These are phyloP conservation scores for Iguana delicatissima DNA, from an alignment of 2,797 vertebrate genomes.

Conservation along the genomic window DNA sequence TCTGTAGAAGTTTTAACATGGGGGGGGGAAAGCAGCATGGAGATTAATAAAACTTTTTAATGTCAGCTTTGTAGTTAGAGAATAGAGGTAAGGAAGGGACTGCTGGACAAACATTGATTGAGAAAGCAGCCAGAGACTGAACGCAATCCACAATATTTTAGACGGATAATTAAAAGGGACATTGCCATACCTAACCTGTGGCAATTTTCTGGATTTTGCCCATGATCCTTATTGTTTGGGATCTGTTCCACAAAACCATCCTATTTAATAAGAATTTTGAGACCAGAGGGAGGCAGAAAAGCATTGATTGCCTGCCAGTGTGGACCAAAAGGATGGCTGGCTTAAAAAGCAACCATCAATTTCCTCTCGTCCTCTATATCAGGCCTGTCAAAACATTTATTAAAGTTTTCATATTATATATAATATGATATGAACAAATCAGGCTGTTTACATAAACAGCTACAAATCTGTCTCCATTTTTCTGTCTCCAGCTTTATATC, in stretches of 20 bases:
- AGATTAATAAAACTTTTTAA: not conserved
- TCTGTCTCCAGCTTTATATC: not conserved
- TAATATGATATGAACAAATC: conserved; percentile 33
- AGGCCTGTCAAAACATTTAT: conserved; percentile 32
- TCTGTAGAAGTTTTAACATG: too few relatives aligned
- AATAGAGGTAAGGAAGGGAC: not conserved
- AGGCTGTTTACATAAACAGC: conserved; percentile 23
- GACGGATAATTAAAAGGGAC: not conserved
- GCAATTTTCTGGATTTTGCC: not conserved
- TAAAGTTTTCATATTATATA: conserved; percentile 20
- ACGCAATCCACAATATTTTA: not conserved
- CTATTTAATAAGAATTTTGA: conserved; percentile 4
- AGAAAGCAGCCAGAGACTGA: not conserved
- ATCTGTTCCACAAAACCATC: conserved; percentile 16
- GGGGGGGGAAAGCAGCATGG: not conserved
- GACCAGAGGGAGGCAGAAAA: not conserved
- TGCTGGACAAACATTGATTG: not conserved
- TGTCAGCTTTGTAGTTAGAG: not conserved
- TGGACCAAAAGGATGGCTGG: not conserved
- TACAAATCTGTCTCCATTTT: conserved; percentile 28
- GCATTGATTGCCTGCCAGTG: not conserved
- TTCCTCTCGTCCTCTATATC: not conserved
- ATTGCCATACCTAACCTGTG: not conserved
- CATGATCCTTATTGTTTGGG: conserved; percentile 4
- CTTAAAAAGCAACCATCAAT: not conserved